Evolutionary conservation across 2,113 vertebrate species (phyloP).

Genomic region (Colinus virginianus): DNA sequence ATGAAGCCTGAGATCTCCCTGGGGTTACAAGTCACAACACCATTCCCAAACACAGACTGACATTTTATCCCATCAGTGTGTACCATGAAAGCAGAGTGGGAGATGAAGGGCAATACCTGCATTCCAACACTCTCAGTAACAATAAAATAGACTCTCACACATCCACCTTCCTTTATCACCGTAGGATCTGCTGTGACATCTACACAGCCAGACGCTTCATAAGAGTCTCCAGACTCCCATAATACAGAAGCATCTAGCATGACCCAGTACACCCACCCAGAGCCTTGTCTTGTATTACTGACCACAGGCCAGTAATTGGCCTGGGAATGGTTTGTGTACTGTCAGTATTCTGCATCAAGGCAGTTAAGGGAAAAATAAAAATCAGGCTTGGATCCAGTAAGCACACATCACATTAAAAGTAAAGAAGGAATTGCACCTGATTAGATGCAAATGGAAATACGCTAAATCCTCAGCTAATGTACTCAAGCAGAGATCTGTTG

Average conservation of each 20-base stretch:
- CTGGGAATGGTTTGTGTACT: not conserved
- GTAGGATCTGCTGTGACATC: not conserved
- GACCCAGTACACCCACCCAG: fast-evolving
- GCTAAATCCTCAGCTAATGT: not conserved
- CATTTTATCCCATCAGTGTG: not conserved
- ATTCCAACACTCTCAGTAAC: not conserved
- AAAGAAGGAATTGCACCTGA: not conserved
- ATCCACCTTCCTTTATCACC: not conserved
- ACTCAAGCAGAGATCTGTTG: slow-evolving; percentile 33
- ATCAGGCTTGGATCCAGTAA: not conserved
- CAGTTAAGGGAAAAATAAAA: not conserved
- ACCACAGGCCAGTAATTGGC: not conserved
- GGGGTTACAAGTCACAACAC: not conserved
- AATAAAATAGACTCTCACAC: not conserved
- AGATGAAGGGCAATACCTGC: fast-evolving
- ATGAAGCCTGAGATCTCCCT: not conserved
- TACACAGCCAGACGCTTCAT: not conserved
- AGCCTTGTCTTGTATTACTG: not conserved
- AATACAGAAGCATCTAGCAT: not conserved
- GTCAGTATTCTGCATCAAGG: not conserved
- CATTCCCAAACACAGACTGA: not conserved
- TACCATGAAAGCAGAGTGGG: fast-evolving
- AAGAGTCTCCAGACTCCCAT: fast-evolving
- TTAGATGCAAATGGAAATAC: not conserved
- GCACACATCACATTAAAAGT: not conserved